Conservation (phyloP, 2,113 vertebrate species). For the Gallinago undulata region DNA sequence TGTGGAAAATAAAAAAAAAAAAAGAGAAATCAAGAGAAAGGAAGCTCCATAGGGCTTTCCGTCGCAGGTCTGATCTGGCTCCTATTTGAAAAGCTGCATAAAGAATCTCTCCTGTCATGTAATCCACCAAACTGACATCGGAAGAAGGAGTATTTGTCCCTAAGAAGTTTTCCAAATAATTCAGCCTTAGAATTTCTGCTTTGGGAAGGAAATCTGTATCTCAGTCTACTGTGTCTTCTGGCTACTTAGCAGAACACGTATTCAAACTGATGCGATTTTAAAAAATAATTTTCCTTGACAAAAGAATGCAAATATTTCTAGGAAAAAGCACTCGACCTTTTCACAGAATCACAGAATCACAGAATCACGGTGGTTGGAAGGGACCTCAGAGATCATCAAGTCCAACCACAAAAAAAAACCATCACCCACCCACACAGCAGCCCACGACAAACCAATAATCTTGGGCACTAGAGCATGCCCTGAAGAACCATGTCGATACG, state of each 20-base stretch:
- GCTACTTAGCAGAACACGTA: background rate
- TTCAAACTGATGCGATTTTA: background rate
- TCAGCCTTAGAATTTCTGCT: background rate
- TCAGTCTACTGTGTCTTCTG: background rate
- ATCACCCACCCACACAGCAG: no score
- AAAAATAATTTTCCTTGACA: background rate
- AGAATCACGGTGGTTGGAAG: no score
- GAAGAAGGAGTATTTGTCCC: background rate
- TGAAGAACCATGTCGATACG: no score
- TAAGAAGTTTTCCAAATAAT: background rate
- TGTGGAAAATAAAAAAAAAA: background rate
- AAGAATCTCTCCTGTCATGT: background rate
- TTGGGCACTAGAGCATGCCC: no score
- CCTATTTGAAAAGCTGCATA: background rate
- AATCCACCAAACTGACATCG: background rate
- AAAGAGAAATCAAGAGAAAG: background rate
- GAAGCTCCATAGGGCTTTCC: background rate
- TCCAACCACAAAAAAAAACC: no score
- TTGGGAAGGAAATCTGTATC: background rate
- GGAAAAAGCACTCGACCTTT: background rate
- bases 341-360: no score
- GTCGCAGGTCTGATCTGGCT: background rate
- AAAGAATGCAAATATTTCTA: background rate
- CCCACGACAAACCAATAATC: no score
- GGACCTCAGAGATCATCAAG: no score